These are phyloP conservation scores for Merluccius polli DNA, from an alignment of 2,797 vertebrate genomes.

Conservation along the genomic window DNA sequence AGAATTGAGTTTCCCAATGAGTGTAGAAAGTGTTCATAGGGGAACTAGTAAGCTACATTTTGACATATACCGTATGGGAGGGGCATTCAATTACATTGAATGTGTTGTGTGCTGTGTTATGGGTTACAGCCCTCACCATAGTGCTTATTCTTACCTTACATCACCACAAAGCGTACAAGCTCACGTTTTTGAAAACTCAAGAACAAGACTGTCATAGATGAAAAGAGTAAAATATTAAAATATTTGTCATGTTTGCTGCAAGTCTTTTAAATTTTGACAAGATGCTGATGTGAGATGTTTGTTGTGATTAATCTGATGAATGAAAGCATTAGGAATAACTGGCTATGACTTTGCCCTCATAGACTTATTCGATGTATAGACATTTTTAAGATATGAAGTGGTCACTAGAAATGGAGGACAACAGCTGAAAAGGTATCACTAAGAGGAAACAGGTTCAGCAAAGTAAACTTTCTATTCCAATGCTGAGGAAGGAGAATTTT, in stretches of 20 bases:
- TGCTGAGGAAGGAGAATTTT: slow-evolving; percentile 31
- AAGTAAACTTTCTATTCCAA: slow-evolving; percentile 21
- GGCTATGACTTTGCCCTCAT: background rate
- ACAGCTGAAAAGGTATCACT: background rate
- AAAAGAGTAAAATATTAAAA: background rate
- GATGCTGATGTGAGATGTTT: background rate
- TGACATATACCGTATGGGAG: background rate
- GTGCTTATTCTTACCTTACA: background rate
- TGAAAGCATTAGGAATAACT: background rate
- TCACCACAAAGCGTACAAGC: background rate
- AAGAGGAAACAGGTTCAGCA: background rate
- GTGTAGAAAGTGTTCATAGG: background rate
- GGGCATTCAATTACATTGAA: background rate
- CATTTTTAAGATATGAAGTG: background rate
- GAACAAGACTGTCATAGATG: slow-evolving; percentile 1
- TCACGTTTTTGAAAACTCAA: background rate
- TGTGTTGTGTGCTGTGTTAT: background rate
- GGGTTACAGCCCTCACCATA: background rate
- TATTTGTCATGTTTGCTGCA: background rate
- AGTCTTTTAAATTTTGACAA: background rate
- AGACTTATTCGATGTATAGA: background rate
- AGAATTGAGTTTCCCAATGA: background rate
- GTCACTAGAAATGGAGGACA: background rate
- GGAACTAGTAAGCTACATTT: background rate
- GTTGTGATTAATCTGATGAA: background rate